phyloP scores from a whole-genome alignment of 2,888 invertebrate species.

The Sinelater perroti region DNA sequence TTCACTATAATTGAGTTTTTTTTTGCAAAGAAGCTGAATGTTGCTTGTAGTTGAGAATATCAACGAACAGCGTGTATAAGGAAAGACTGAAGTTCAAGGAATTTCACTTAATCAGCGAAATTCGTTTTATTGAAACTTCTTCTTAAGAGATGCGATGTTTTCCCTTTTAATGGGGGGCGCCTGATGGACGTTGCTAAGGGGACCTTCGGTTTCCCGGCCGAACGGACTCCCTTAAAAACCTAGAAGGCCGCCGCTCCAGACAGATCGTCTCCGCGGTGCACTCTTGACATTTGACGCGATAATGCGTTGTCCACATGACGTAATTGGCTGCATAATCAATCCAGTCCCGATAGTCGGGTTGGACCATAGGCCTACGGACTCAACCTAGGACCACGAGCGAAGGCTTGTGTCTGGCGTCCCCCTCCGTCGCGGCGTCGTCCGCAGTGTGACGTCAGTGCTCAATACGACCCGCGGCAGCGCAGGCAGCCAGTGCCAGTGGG shows the following conservation, averaged over 20 bases:
- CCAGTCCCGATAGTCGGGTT: slow-evolving; percentile 31
- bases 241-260: not conserved
- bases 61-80: no score
- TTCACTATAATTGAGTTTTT: no score
- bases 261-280: not conserved
- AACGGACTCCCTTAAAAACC: no score
- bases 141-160: no score
- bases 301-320: slow-evolving; percentile 21
- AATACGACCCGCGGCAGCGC: slow-evolving; percentile 62
- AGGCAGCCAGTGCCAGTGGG: slow-evolving; percentile 65
- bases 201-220: no score
- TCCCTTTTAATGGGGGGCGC: no score
- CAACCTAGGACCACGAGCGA: slow-evolving; percentile 39
- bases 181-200: no score
- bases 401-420: slow-evolving; percentile 54
- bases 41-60: no score
- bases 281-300: not conserved
- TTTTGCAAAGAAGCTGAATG: no score
- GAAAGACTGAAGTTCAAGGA: no score
- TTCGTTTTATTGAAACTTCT: no score
- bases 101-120: no score
- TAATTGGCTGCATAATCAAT: slow-evolving; percentile 27
- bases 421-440: slow-evolving; percentile 59
- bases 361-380: slow-evolving; percentile 32
- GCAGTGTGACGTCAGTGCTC: slow-evolving; percentile 73